Percentiles rank a stretch among this genome's conserved stretches.
Conservation (phyloP, 2,113 vertebrate species). For the Oryzias celebensis region DNA sequence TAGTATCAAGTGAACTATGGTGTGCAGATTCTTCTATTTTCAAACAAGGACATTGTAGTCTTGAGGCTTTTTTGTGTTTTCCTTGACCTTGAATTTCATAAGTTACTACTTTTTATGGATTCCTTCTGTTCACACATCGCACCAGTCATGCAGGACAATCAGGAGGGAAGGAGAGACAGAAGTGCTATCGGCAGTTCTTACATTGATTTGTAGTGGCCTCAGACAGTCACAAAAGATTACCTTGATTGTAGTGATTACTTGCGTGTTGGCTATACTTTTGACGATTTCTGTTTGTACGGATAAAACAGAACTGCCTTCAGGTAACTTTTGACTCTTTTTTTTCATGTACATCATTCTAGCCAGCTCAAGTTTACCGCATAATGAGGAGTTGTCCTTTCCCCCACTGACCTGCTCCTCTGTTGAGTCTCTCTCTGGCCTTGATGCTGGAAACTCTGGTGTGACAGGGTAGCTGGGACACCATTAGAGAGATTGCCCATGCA, state of each 20-base stretch:
- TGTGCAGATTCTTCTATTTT: too few species aligned
- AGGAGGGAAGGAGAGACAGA: conserved; percentile 9
- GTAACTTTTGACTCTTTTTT: neutral
- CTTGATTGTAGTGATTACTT: conserved; percentile 31
- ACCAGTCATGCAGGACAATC: conserved; percentile 1
- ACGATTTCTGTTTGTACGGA: neutral
- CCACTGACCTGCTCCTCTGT: conserved; percentile 7
- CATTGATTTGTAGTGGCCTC: conserved; percentile 24
- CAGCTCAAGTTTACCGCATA: neutral
- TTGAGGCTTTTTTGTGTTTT: too few species aligned
- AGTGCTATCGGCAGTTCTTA: conserved; percentile 35
- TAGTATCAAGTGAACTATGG: too few species aligned
- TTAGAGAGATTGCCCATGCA: conserved; percentile 68
- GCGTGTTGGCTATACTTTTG: conserved; percentile 3
- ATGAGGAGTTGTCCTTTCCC: conserved; percentile 26
- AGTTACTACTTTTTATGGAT: too few species aligned
- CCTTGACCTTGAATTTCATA: too few species aligned
- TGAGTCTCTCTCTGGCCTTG: conserved; percentile 19
- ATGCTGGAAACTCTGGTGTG: conserved; percentile 27
- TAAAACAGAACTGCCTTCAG: conserved; percentile 12
- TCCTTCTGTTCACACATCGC: too few species aligned
- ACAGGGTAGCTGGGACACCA: conserved; percentile 55
- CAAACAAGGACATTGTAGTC: too few species aligned
- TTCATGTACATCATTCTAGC: conserved; percentile 6
- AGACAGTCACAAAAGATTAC: conserved; percentile 21